Evolutionary conservation across 2,797 vertebrate genomes (phyloP), one percentile per base, ranked within the genome.

Genomic region (Neoniphon sammara): DNA sequence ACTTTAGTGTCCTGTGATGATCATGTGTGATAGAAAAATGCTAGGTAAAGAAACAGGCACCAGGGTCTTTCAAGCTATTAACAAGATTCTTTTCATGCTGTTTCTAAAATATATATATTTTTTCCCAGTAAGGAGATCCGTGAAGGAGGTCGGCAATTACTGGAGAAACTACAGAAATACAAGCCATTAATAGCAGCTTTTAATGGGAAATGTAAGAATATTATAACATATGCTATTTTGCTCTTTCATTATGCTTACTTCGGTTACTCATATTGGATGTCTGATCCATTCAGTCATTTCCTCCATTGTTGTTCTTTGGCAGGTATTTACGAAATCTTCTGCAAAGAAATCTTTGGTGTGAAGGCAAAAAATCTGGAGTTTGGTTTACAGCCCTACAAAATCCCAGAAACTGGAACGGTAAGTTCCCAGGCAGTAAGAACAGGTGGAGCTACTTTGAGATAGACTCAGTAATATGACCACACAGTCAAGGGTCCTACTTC

Each of bases 301-400:
- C 31, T 10, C 36, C 17, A 30, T 31, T 30, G 44, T 30, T 73
- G 78, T 59, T 18, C 3, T 56, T 70, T 72, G 1, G 8, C 73
- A 99, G 98, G 97, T 84, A 99, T 99, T 94, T 99, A 99, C 91
- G 98, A 99, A 94, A 98, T 97, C 88, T 99, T 99, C 93, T 96
- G 97, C 92, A 99, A 96, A 92, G 98, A 99, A 91, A 96, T 96
- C 62, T 99, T 99, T 86, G 97, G 98, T 75, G 94, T 98, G 79
- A 99, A 96, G 88, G 94, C 97, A 70, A 99, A 99, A 91, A 98
- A 98, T 58, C 91, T 99, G 36, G 97, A 98, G 70, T 99, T 99
- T 87, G 98, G 98, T 70, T 89, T 99, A 59, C 98, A 99, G 84
- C 97, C 98, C 2, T 96, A 98, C 91, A 97, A 95, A 88, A 96